phyloP scores from a whole-genome alignment of 2,888 invertebrate species.

The Cyrtodaria siliqua region DNA sequence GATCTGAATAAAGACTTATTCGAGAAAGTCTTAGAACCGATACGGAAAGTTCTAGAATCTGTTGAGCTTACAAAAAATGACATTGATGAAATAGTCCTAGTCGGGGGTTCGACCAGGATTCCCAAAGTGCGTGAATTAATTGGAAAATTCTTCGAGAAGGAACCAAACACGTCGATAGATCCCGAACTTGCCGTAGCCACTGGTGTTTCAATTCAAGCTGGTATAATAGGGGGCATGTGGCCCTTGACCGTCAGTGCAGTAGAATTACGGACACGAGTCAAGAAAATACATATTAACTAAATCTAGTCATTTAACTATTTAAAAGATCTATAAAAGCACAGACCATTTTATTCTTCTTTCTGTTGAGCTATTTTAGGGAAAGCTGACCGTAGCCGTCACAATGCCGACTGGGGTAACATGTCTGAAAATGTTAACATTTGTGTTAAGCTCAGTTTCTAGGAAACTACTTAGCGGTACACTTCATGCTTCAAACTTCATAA shows the following conservation, averaged over 20 bases:
- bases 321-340: too few relatives aligned
- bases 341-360: too few relatives aligned
- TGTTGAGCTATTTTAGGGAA: too few relatives aligned
- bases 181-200: constrained; percentile 87
- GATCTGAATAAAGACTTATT: constrained; percentile 86
- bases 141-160: constrained; percentile 84
- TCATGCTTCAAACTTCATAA: too few relatives aligned
- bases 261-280: constrained; percentile 81
- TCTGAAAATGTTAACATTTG: too few relatives aligned
- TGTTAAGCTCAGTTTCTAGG: too few relatives aligned
- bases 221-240: constrained; percentile 87
- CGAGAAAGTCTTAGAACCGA: constrained; percentile 86
- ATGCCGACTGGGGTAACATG: too few relatives aligned
- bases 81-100: constrained; percentile 87
- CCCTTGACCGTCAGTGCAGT: constrained; percentile 87
- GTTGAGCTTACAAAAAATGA: constrained; percentile 81
- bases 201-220: constrained; percentile 87
- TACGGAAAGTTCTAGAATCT: constrained; percentile 85
- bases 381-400: too few relatives aligned
- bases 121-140: constrained; percentile 86
- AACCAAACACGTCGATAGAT: constrained; percentile 84
- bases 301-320: background rate
- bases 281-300: constrained; percentile 80
- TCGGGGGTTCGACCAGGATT: constrained; percentile 87
- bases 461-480: too few relatives aligned